A percentile compares a stretch with the other conserved stretches of the same genome.
These are phyloP conservation scores for Montifringilla adamsi DNA, from an alignment of 2,113 vertebrate genomes.

Conservation along the genomic window DNA sequence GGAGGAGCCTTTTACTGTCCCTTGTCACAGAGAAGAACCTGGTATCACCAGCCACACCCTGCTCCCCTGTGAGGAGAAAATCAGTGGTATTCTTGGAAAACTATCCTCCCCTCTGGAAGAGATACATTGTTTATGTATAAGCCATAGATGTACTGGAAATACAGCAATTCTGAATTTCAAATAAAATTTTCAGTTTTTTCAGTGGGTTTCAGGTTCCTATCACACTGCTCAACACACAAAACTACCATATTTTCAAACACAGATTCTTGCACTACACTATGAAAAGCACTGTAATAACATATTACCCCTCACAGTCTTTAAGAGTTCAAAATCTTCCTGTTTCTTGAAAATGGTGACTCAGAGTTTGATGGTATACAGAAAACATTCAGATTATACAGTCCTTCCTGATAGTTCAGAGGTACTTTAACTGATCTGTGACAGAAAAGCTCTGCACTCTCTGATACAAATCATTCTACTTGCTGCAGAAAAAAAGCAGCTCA, in stretches of 20 bases:
- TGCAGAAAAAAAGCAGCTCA: not conserved
- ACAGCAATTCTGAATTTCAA: not conserved
- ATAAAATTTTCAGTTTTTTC: not conserved
- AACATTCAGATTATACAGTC: not conserved
- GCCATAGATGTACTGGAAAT: not conserved
- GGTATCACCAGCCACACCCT: not conserved
- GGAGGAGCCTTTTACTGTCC: not conserved
- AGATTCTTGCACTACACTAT: not conserved
- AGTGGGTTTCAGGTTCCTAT: not conserved
- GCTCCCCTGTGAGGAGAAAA: fast-evolving
- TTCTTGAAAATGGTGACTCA: not conserved
- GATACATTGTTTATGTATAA: not conserved
- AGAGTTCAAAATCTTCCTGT: not conserved
- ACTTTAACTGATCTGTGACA: not conserved
- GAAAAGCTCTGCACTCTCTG: not conserved
- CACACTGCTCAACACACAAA: not conserved
- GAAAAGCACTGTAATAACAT: not conserved
- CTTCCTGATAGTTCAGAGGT: not conserved
- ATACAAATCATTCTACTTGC: not conserved
- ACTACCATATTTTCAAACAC: not conserved
- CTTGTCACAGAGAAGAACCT: not conserved
- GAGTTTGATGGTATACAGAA: not conserved
- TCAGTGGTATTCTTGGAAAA: not conserved
- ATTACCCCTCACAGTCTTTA: not conserved
- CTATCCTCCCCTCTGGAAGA: not conserved